These are phyloP conservation scores for Orthosia incerta DNA, from an alignment of 2,888 invertebrate genomes.

Conservation along the genomic window DNA sequence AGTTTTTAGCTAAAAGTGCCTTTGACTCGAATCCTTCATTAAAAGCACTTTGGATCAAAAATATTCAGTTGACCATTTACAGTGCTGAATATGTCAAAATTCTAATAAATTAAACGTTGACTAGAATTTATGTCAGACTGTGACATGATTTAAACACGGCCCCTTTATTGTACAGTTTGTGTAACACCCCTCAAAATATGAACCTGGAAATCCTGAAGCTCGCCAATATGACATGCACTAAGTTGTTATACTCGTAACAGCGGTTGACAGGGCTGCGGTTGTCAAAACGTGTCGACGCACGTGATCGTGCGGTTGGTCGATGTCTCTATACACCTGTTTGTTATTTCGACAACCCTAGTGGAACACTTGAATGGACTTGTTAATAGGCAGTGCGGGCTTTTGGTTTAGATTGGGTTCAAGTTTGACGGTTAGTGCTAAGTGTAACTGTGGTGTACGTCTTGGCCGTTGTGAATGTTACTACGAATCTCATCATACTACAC, in stretches of 20 bases:
- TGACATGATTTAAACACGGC: not conserved
- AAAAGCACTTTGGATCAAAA: not conserved
- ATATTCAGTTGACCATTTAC: slow-evolving; percentile 16
- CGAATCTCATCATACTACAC: not conserved
- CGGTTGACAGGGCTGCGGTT: slow-evolving; percentile 53
- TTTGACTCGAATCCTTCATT: slow-evolving; percentile 11
- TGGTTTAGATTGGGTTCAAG: slow-evolving; percentile 39
- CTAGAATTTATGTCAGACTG: slow-evolving; percentile 2
- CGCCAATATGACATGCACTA: not conserved
- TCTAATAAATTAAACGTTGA: slow-evolving; percentile 24
- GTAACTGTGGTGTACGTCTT: slow-evolving; percentile 12
- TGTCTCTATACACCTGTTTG: slow-evolving; percentile 50
- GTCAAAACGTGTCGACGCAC: slow-evolving; percentile 42
- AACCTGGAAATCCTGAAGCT: not conserved
- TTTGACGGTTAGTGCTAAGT: slow-evolving; percentile 29
- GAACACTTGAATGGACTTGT: slow-evolving; percentile 49
- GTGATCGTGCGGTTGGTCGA: slow-evolving; percentile 29
- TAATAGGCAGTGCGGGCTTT: slow-evolving; percentile 53
- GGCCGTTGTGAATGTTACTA: slow-evolving; percentile 6
- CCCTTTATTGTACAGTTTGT: slow-evolving; percentile 6
- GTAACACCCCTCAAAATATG: not conserved
- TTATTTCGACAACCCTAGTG: slow-evolving; percentile 58
- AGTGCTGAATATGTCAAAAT: not conserved
- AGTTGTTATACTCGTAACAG: slow-evolving; percentile 25
- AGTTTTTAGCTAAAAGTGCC: slow-evolving; percentile 9